Base-by-base conservation (phyloP, 2,113 vertebrate species). In the Atractosteus spatula region DNA sequence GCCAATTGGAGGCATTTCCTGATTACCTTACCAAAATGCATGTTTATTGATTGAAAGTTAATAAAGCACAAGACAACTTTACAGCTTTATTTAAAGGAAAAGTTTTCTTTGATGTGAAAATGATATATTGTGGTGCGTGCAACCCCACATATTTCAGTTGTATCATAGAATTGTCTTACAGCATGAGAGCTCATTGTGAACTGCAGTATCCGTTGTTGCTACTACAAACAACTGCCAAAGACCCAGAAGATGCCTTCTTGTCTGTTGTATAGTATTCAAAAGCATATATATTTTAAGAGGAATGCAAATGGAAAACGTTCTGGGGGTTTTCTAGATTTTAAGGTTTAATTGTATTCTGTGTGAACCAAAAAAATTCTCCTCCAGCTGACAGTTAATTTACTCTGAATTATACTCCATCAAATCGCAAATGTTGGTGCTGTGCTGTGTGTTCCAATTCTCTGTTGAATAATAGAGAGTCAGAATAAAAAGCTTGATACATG, bases 41-140 rank as follows among this genome's bases (percentile, higher is more conserved):
- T 97, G 95, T 98, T 98, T 99, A 98, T 98, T 97, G 97, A 99
- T 97, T 89, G 84, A 92, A 93, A 94, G 94, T 95, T 96, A 98
- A 96, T 97, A 97, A 96, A 94, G 93, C 90, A 88, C 88, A 89
- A 89, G 86, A 91, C 91, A 93, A 92, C 91, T 94, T 92, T 90
- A 89, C 76, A 42, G 84, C 89, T 94, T 90, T 89, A 89, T 94
- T 92, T 92, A 89, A 92, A 96, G 92, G 88, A 93, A 89, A 88
- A 80, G 84, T 86, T 92, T 68, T 89, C 93, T 97, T 97, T 97
- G 95, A 97, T 95, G 94, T 95, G 90, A 84, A 86, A 89, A 93
- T 90, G 92, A 93, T 92, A 92, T 90, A 91, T 93, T 91, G 83
- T 80, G 75, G 66, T 76, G 81, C 76, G 76, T 74, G 68, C 74